A percentile compares a stretch with the other conserved stretches of the same genome.
phyloP scores from a whole-genome alignment of 2,888 invertebrate genomes.

The Hemaris fuciformis region DNA sequence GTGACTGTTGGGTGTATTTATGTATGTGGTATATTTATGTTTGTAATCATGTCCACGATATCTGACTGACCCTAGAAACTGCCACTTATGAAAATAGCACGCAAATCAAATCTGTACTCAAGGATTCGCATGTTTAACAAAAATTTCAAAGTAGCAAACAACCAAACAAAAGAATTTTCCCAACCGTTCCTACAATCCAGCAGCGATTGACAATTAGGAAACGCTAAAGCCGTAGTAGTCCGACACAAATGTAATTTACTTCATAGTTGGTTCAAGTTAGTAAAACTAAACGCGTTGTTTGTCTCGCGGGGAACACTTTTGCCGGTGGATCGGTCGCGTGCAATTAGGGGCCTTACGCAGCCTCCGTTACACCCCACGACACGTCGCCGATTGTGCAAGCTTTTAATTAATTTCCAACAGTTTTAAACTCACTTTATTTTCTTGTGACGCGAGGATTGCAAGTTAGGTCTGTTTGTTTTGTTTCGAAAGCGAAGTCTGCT shows the following conservation, averaged over 20 bases:
- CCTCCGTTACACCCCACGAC: constrained; percentile 27
- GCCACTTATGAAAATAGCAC: too few relatives aligned
- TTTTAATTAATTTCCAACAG: neutral
- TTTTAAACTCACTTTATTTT: constrained; percentile 3
- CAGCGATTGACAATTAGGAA: neutral
- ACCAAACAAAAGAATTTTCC: neutral
- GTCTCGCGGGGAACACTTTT: constrained; percentile 25
- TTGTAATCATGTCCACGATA: too few relatives aligned
- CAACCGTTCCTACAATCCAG: neutral
- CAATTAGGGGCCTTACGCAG: constrained; percentile 29
- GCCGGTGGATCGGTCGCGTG: constrained; percentile 19
- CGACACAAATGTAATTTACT: constrained; percentile 7
- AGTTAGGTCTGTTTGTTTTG: neutral
- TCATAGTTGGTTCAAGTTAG: neutral
- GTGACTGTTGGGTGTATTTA: too few relatives aligned
- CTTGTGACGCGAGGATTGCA: neutral
- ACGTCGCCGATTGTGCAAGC: neutral
- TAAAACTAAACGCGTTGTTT: constrained; percentile 24
- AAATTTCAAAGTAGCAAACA: too few relatives aligned
- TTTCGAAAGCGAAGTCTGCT: too few relatives aligned
- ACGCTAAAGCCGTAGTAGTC: neutral
- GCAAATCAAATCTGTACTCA: too few relatives aligned
- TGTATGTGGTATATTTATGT: too few relatives aligned
- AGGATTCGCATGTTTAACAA: too few relatives aligned
- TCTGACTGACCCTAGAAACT: too few relatives aligned